Evolutionary conservation across 1,140 invertebrate species (phyloP).

Genomic region (Panagrolaimus sp.): DNA sequence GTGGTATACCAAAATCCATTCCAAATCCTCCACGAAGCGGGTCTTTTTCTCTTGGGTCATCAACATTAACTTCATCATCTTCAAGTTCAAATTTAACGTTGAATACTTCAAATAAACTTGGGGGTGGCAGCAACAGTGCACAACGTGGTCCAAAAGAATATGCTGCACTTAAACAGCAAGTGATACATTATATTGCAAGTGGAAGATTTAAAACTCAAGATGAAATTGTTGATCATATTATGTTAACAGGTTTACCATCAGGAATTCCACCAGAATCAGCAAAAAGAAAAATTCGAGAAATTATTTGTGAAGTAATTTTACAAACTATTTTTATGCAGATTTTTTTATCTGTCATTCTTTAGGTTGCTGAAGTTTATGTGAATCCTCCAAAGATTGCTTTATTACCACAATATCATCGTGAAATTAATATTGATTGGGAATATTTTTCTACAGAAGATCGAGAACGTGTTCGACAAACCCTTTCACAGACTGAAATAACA

Average conservation of each 20-base stretch:
- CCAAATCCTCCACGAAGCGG: background rate
- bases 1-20: background rate
- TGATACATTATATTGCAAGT: conserved; percentile 6
- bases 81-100: background rate
- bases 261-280: background rate
- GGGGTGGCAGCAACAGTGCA: too few species aligned
- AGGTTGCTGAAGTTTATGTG: conserved; percentile 3
- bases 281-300: conserved; percentile 11
- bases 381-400: conserved; percentile 1
- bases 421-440: conserved; percentile 7
- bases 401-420: background rate
- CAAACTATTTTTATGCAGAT: background rate
- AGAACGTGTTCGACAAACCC: background rate
- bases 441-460: background rate
- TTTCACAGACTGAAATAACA: background rate
- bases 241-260: background rate
- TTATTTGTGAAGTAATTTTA: conserved; percentile 9
- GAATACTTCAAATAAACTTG: too few species aligned
- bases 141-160: too few species aligned
- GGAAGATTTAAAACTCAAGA: conserved; percentile 5
- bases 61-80: background rate
- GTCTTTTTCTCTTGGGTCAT: background rate
- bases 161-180: background rate
- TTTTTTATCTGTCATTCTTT: background rate
- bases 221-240: conserved; percentile 13